Base-by-base conservation (phyloP, 2,888 invertebrate genomes). In the Drosophila kambysellisi region DNA sequence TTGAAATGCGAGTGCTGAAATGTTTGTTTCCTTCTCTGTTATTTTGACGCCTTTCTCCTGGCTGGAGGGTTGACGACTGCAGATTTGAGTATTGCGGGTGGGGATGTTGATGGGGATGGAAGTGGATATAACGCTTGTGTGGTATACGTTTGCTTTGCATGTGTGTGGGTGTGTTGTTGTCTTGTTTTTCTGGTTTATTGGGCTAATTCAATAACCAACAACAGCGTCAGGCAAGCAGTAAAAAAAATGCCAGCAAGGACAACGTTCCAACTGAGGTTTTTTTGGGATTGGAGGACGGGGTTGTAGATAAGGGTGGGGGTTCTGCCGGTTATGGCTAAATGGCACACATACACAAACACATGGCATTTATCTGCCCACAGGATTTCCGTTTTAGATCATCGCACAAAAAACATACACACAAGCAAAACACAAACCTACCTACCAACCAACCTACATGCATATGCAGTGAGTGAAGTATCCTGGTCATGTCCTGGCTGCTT, bases 171-270 rank as follows among this genome's bases (percentile, higher is more conserved):
- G 64, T 67, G 46, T 52, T 69, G 63, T 86, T 89, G 87, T 88
- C 89, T 92, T 93, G 91, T 92, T 93, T 93, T 93, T 93, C 93
- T 92, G 92, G 92, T 92, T 93, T 93, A 93, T 93, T 93, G 93
- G 92, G 92, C 93, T 93, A 93, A 93, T 93, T 93, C 93, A 93
- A 93, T 93, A 92, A 92, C 91, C 92, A 87, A 86, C 90, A 88
- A 91, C 88, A 91, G 82, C 70, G 53, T 41, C 56, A 60, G 54
- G 56, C 68, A 57, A 77, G 77, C 82, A 79, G 75, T 77, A 81
- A 77, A 83, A 79, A 85, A 77, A 51, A 57, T 33, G 11, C 66
- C 50, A 58, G 59, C 65, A 69, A 77, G 78, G 64, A 72, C 68
- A 70, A 63, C 51, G 57, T 57, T 74, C 51, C 32, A 54, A 58